These are phyloP conservation scores for Brachystomella parvula DNA, from an alignment of 1,140 invertebrate species.

Conservation along the genomic window DNA sequence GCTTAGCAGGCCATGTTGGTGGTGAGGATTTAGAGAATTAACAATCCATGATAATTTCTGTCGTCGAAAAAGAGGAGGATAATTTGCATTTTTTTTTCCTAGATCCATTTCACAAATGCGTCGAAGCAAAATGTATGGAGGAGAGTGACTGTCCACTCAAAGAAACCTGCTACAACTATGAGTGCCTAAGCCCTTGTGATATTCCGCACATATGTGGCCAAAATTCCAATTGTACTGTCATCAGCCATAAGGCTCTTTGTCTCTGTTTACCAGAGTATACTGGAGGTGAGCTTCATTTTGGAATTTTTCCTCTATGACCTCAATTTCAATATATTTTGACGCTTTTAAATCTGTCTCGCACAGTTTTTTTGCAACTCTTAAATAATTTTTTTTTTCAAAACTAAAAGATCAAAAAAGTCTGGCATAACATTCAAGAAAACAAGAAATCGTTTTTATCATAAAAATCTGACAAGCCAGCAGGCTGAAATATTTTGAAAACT, in stretches of 20 bases:
- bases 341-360: too few species aligned
- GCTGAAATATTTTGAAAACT: too few species aligned
- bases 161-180: slow-evolving; percentile 66
- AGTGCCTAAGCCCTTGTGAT: slow-evolving; percentile 70
- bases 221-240: slow-evolving; percentile 61
- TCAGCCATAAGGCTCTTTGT: slow-evolving; percentile 59
- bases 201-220: slow-evolving; percentile 71
- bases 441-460: too few species aligned
- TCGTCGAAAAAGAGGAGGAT: neutral
- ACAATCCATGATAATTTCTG: neutral
- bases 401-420: too few species aligned
- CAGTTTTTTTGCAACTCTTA: too few species aligned
- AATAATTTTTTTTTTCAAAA: too few species aligned
- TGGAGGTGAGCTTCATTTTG: slow-evolving; percentile 55
- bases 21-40: too few species aligned
- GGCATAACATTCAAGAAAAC: neutral
- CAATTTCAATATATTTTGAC: too few species aligned
- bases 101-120: slow-evolving; percentile 61
- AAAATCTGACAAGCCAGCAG: too few species aligned
- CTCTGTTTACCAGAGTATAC: slow-evolving; percentile 53
- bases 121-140: slow-evolving; percentile 65
- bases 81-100: neutral
- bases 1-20: slow-evolving; percentile 50
- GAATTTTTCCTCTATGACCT: too few species aligned
- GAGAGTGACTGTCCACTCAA: slow-evolving; percentile 63